These are phyloP conservation scores for Rostratula benghalensis DNA, from an alignment of 2,113 vertebrate genomes.

Conservation along the genomic window DNA sequence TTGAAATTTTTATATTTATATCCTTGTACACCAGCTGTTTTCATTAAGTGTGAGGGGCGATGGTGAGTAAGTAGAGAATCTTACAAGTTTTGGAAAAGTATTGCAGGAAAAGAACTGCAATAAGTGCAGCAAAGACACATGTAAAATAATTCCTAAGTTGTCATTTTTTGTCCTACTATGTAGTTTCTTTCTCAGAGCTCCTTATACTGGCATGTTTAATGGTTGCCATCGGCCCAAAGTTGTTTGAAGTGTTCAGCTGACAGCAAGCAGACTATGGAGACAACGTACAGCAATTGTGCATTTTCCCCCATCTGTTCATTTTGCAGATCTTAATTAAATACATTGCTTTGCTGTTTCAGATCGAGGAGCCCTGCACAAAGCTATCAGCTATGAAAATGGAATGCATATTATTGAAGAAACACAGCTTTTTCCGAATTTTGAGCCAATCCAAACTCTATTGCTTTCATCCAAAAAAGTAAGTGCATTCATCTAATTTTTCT, in stretches of 20 bases:
- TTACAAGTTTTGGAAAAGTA: neutral
- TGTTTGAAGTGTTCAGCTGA: neutral
- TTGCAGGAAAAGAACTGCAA: neutral
- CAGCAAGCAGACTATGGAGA: neutral
- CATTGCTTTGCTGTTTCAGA: constrained; percentile 74
- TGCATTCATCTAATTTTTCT: neutral
- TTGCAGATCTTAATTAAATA: neutral
- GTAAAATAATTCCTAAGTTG: neutral
- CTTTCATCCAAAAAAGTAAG: constrained; percentile 86
- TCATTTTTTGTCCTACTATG: neutral
- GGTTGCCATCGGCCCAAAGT: neutral
- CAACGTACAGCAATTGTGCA: neutral
- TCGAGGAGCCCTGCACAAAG: constrained; percentile 90
- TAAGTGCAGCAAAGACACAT: neutral
- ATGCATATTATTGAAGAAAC: constrained; percentile 93
- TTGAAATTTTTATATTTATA: neutral
- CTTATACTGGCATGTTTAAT: neutral
- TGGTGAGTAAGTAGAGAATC: neutral
- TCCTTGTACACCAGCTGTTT: neutral
- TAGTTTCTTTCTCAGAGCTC: neutral
- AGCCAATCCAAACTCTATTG: constrained; percentile 87
- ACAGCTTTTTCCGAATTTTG: constrained; percentile 83
- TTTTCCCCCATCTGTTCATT: neutral
- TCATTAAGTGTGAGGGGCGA: neutral
- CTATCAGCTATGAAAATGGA: constrained; percentile 81